Evolutionary conservation across 2,797 vertebrate species (phyloP), one percentile per base, ranked within the genome.

Genomic region (Triplophysa bombifrons): DNA sequence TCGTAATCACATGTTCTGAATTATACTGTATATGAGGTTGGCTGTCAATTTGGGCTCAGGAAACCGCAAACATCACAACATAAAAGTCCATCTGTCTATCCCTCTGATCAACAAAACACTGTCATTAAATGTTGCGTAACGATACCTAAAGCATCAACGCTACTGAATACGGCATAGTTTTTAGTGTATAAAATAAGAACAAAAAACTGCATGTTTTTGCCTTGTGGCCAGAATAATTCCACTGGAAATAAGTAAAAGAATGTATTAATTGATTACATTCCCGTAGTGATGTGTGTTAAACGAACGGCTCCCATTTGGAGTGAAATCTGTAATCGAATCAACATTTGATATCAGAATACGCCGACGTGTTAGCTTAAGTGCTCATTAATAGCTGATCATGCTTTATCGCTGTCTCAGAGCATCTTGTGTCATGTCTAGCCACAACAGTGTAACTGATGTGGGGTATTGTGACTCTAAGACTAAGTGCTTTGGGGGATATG

Each of bases 341-440:
- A 48, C 51, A 11, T 51, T 63, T 10, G 8, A 55, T 80, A 53
- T 81, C 73, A 66, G 56, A 64, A 70, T 63, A 64, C 68, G 58
- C 48, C 60, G 10, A 56, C 41, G 81, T 80, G 82, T 77, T 84
- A 81, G 64, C 78, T 53, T 79, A 83, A 81, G 75, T 80, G 76
- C 79, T 81, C 84, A 81, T 81, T 81, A 81, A 85, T 82, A 84
- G 83, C 78, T 76, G 50, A 82, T 74, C 17, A 22, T 72, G 67
- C 70, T 63, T 78, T 56, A 72, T 74, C 68, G 51, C 58, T 51
- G 74, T 80, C 53, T 80, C 58, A 64, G 34, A 34, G 41, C 72
- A 61, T 67, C 70, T 81, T 69, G 48, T 81, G 73, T 76, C 80
- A 44, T 14, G 58, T 76, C 80, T 81, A 81, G 80, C 66, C 80